Conservation (phyloP, 2,888 invertebrate genomes). For the Bombyx huttoni region DNA sequence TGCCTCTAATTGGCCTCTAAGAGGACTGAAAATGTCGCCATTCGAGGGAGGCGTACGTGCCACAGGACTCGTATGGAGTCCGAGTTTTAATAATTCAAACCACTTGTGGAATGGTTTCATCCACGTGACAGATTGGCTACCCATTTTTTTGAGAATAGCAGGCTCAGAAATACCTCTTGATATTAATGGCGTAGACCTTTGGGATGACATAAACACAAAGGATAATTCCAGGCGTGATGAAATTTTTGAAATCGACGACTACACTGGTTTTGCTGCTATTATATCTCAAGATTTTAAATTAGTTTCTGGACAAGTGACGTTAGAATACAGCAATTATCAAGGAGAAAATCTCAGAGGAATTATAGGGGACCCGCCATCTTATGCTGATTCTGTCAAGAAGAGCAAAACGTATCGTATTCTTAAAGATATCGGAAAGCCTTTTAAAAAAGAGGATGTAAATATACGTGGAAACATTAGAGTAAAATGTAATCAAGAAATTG, state of each 20-base stretch:
- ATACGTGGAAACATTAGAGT: slow-evolving; percentile 28
- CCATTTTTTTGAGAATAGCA: slow-evolving; percentile 74
- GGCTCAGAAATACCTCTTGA: slow-evolving; percentile 26
- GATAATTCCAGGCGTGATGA: slow-evolving; percentile 28
- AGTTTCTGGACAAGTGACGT: slow-evolving; percentile 28
- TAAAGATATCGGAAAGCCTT: slow-evolving; percentile 19
- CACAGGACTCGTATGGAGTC: slow-evolving; percentile 79
- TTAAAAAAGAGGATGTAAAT: slow-evolving; percentile 16
- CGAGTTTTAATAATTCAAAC: slow-evolving; percentile 40
- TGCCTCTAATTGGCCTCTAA: slow-evolving; percentile 85
- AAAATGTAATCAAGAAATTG: slow-evolving; percentile 17
- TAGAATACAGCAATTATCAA: slow-evolving; percentile 27
- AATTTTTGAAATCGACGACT: slow-evolving; percentile 49
- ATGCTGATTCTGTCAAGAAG: slow-evolving; percentile 24
- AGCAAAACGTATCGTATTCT: slow-evolving; percentile 31
- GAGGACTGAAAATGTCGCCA: slow-evolving; percentile 81
- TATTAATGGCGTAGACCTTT: slow-evolving; percentile 48
- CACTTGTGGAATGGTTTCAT: slow-evolving; percentile 69
- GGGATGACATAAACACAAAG: slow-evolving; percentile 40
- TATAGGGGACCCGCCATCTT: slow-evolving; percentile 31
- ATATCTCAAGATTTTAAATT: slow-evolving; percentile 43
- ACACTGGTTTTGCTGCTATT: slow-evolving; percentile 31
- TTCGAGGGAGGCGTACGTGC: slow-evolving; percentile 90
- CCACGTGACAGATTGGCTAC: slow-evolving; percentile 87
- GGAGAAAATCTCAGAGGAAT: slow-evolving; percentile 34